Base-by-base conservation (phyloP, 2,797 vertebrate genomes). In the Peromyscus attwateri region DNA sequence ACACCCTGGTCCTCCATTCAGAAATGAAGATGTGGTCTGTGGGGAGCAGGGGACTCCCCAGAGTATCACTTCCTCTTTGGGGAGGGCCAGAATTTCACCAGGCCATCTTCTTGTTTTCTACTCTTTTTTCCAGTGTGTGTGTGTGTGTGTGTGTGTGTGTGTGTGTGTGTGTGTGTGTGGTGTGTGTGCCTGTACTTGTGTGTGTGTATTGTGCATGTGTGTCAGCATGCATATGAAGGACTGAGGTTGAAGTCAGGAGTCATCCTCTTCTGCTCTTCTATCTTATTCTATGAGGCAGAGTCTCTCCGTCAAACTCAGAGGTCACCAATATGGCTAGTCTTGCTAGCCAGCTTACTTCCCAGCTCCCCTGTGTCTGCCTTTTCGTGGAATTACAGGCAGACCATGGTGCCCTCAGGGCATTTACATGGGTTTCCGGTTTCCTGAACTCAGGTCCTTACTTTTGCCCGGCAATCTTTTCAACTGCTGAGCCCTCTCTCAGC, bases 1-100 rank as follows among this genome's bases (percentile, higher is more conserved):
- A 37, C 40, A 95, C 66, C 37, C 4, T 95, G 25, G 12, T 14
- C 12, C 9, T 21, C 19, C 31, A 27, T 88, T 71, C 52, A 77
- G 62, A 96, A 46, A 64, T 68, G 68, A 57, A 34, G 57, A 83
- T 27, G 7, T 62, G 6, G 43, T 62, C 66, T 73, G n/a, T 40
- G 73, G 23, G n/a, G n/a, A 64, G 40, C 31, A 83, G 87, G 34
- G n/a, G 6, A 17, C 23, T 95, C 37, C 25, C 17, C 12, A 68
- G 31, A 52, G 16, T 9, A 77, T 10, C 25, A 17, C 27, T 27
- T 71, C 62, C 34, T 66, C 16, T 23, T 80, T 2, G 25, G 7
- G 79, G 37, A 94, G 80, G 79, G n/a, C 21, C 27, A 85, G 60
- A 76, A 73, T 75, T 77, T 94, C 60, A 95, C 25, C 2, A 75